Evolutionary conservation across 2,888 invertebrate species (phyloP), one percentile per base, ranked within the genome.

Genomic region (Sesia apiformis): DNA sequence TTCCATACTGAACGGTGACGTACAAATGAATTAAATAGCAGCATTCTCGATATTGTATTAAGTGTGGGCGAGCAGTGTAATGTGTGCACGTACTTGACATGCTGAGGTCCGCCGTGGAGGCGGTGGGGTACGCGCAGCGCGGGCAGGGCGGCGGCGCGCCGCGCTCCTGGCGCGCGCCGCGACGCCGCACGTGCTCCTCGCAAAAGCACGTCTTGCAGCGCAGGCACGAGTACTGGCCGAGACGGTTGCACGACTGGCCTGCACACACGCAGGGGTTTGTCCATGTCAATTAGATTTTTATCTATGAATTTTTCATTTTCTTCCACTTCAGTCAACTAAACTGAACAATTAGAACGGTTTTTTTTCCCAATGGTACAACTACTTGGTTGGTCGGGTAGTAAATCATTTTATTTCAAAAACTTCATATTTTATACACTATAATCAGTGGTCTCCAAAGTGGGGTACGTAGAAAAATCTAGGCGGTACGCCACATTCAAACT

Each of bases 141-240:
- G 98, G 98, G 74, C 98, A 98, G 7, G 98, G 98, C 72, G 87
- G 87, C 40, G 74, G 62, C 7, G 63, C 67, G 56, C 78, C 71
- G 38, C 80, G 77, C 54, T 67, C 71, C 43, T 63, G 8, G 52
- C 67, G 63, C 56, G 66, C 76, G 55, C 85, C 84, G 58, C 74
- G 72, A 59, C 98, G 93, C 55, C 94, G 92, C 58, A 98, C 97
- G 86, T 98, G 98, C 86, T 98, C 98, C 70, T 98, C 98, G 83
- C 98, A 98, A 86, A 96, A 98, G 82, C 98, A 98, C 3, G 94
- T 95, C 89, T 98, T 98, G 89, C 98, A 98, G 69, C 96, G 93
- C 69, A 98, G 91, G 78, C 98, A 98, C 3, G 98, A 97, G 88
- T 97, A 97, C 87, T 98, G 97, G 0, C 98, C 98, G 59, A 97